Conservation (phyloP, 1,140 invertebrate species). For the Rhynchophorus ferrugineus region DNA sequence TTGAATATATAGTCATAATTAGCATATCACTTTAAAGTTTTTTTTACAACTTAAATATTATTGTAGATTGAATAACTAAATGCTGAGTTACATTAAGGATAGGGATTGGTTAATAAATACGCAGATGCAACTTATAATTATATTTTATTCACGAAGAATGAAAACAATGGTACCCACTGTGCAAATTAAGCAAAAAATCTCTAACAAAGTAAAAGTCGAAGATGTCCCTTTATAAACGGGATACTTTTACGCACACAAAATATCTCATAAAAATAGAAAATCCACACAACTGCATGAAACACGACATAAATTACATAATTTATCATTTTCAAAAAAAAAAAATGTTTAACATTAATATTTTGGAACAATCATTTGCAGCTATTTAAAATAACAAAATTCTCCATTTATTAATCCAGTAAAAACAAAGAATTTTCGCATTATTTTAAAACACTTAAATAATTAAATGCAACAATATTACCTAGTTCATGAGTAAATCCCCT, state of each 20-base stretch:
- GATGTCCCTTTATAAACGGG: conserved; percentile 19
- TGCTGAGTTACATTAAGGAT: too few relatives aligned
- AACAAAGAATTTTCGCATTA: background rate
- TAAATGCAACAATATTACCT: conserved; percentile 1
- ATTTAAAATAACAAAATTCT: background rate
- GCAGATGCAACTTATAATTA: too few relatives aligned
- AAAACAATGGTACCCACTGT: conserved; percentile 27
- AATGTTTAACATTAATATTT: conserved; percentile 18
- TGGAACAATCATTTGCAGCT: conserved; percentile 12
- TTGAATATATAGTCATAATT: too few relatives aligned
- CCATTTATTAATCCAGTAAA: background rate
- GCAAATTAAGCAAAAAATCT: conserved; percentile 17
- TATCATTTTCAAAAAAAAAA: conserved; percentile 25
- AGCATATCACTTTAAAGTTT: too few relatives aligned
- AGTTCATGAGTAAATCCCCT: conserved; percentile 7
- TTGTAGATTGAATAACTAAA: too few relatives aligned
- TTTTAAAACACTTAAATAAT: conserved; percentile 1
- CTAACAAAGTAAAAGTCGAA: conserved; percentile 5
- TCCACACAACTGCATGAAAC: conserved; percentile 27
- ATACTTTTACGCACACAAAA: conserved; percentile 24
- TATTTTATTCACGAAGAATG: conserved; percentile 13
- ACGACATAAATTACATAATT: too few relatives aligned
- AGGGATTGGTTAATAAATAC: too few relatives aligned
- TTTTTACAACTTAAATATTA: too few relatives aligned
- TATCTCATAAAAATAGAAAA: conserved; percentile 15